Evolutionary conservation across 2,888 invertebrate genomes (phyloP).

Genomic region (Chrysomela aeneicollis): DNA sequence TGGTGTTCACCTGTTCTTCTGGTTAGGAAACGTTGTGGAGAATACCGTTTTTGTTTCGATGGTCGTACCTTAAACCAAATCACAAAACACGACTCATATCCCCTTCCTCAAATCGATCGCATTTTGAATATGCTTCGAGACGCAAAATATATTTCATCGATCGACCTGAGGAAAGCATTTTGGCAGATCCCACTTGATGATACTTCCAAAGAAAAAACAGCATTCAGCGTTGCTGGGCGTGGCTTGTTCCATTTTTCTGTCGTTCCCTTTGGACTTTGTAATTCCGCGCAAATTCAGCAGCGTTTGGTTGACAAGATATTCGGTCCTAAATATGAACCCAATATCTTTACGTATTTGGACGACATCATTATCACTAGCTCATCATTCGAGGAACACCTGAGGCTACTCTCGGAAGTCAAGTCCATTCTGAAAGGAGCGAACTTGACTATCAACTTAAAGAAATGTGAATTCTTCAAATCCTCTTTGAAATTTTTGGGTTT

Average conservation of each 20-base stretch:
- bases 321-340: too few species aligned
- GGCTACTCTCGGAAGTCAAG: too few species aligned
- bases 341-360: too few species aligned
- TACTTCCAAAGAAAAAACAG: conserved; percentile 40
- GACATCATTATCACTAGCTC: too few species aligned
- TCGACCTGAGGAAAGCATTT: too few species aligned
- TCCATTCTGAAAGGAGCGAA: too few species aligned
- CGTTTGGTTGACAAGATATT: conserved; percentile 26
- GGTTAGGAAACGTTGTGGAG: conserved; percentile 25
- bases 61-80: conserved; percentile 24
- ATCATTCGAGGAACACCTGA: too few species aligned
- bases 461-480: too few species aligned
- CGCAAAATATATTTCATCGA: conserved; percentile 16
- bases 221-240: conserved; percentile 45
- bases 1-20: conserved; percentile 46
- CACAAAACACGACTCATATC: conserved; percentile 24
- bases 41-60: conserved; percentile 12
- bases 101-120: conserved; percentile 26
- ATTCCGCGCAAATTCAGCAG: conserved; percentile 36
- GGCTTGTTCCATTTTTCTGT: conserved; percentile 27
- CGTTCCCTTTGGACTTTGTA: conserved; percentile 46
- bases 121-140: conserved; percentile 33
- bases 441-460: too few species aligned
- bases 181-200: conserved; percentile 40
- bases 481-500: too few species aligned